Conservation (phyloP, 2,888 invertebrate genomes). For the Ornithoptera priamus region DNA sequence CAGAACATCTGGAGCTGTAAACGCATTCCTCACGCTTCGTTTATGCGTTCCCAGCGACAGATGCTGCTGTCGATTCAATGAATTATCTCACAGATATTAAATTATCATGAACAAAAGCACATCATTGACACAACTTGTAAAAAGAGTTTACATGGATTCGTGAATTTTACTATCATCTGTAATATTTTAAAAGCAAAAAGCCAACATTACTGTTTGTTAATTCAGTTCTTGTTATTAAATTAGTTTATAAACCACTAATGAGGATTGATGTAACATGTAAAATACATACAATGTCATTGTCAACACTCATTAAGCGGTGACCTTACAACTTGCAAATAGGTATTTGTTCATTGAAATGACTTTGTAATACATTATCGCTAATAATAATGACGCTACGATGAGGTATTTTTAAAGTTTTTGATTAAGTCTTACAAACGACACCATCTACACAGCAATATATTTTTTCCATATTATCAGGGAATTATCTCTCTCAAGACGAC, state of each 20-base stretch:
- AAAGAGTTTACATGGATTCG: background rate
- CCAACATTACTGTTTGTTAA: no score
- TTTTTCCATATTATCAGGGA: no score
- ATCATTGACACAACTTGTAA: background rate
- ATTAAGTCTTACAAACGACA: no score
- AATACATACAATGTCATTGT: conserved; percentile 19
- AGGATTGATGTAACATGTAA: conserved; percentile 15
- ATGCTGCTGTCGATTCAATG: conserved; percentile 17
- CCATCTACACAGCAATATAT: no score
- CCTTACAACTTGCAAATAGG: conserved; percentile 10
- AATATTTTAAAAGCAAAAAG: no score
- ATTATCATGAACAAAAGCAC: conserved; percentile 1
- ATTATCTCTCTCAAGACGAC: no score
- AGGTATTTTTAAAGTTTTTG: background rate
- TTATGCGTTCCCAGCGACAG: conserved; percentile 19
- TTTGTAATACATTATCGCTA: background rate
- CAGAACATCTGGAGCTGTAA: conserved; percentile 15
- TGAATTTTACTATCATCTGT: no score
- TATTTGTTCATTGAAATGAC: background rate
- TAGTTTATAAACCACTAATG: background rate
- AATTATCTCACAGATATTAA: conserved; percentile 23
- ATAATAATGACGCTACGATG: background rate
- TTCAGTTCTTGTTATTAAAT: background rate
- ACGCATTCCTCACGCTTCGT: conserved; percentile 16
- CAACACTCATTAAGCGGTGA: conserved; percentile 16